Conservation (phyloP, 2,797 vertebrate species). For the Gallinago solitaria region DNA sequence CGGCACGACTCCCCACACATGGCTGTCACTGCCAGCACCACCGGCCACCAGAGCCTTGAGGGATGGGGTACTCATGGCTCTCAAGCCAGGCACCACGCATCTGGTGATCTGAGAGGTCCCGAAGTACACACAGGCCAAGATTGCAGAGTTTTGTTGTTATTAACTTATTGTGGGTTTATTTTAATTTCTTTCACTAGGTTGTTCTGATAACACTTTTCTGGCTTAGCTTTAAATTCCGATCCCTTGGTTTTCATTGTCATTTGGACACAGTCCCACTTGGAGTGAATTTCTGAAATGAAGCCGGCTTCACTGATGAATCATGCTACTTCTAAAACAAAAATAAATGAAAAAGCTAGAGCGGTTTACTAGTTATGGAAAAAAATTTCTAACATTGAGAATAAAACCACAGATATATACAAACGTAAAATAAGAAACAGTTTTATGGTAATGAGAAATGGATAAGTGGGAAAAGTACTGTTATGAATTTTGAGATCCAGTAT, state of each 20-base stretch:
- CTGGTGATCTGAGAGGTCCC: not conserved
- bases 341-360: not conserved
- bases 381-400: not conserved
- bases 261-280: not conserved
- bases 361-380: not conserved
- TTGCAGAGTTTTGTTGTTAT: not conserved
- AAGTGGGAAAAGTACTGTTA: not conserved
- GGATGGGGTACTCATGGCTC: not conserved
- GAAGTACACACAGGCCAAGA: not conserved
- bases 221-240: not conserved
- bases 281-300: constrained; percentile 4
- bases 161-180: not conserved
- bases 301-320: not conserved
- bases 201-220: not conserved
- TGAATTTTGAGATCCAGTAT: not conserved
- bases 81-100: no score
- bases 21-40: not conserved
- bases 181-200: not conserved
- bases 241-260: not conserved
- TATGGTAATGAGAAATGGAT: not conserved
- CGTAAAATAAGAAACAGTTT: not conserved
- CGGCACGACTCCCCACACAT: accelerated
- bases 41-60: not conserved
- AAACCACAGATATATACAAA: not conserved
- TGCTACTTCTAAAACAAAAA: not conserved